Base-by-base conservation (phyloP, 2,888 invertebrate genomes). In the Nycteola revayana region DNA sequence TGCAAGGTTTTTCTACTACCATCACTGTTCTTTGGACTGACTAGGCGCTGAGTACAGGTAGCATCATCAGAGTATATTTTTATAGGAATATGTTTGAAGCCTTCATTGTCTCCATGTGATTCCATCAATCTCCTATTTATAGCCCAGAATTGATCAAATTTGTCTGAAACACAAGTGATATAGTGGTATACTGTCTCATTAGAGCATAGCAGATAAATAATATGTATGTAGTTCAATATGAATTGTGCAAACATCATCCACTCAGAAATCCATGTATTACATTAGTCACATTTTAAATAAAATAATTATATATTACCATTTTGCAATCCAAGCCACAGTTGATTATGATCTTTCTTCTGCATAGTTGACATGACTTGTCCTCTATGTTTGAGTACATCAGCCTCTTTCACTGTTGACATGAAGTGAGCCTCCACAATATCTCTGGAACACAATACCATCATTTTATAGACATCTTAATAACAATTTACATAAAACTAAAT, bases 111-210 rank as follows among this genome's bases (percentile, higher is more conserved):
- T 31, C 92, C 93, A 47, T 91, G 91, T 0, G 93, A 90, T 70
- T 98, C 98, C 98, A 99, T 99, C 32, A 99, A 87, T 68, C 96
- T 94, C 56, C 97, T 92, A 76, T 99, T 99, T 7, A 99, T 95
- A 1, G 97, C 94, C 99, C 99, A 99, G 80, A 99, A 99, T 79
- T 98, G 98, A 77, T 99, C 99, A 87, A 99, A 99, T 83, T 97
- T 98, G 75, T 98, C 96, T 96, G 81, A 27, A 90, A 90, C 8
- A 28, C 7, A 5, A 21, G 3, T 21, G 7, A 21, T 21, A 5
- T 5, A 3, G 7, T 3, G 7, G 7, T 5, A 21, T 21, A 5
- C 7, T 21, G 21, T 21, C 4, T 21, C n/a, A 5, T 2, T 7
- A 5, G 21, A 5, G 18, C 3, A 18, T 18, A 18, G n/a, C n/a